Base-by-base conservation (phyloP, 2,113 vertebrate species). In the Hemibates koningsi region DNA sequence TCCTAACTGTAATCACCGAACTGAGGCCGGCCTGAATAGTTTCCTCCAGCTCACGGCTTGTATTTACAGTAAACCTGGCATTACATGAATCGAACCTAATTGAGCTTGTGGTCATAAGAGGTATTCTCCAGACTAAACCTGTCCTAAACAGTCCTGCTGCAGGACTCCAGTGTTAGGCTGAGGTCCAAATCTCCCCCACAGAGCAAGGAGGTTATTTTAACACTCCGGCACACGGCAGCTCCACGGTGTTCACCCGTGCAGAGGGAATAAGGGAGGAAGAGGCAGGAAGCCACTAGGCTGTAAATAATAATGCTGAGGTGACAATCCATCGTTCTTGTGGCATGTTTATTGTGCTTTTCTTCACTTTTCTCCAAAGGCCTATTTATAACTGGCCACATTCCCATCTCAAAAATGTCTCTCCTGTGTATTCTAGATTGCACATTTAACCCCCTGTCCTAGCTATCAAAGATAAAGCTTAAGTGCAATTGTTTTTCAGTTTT, bases 271-370 rank as follows among this genome's bases (percentile, higher is more conserved):
- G 86, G 86, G 91, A 94, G 87, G 76, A 54, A 86, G 90, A 68
- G 90, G 86, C 91, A 94, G 94, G 95, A 93, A 95, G 93, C 84
- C 91, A 71, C 88, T 57, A 68, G 93, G 91, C 73, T 90, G 90
- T 96, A 95, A 95, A 96, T 96, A 94, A 95, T 80, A 57, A 90
- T 80, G 89, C 86, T 81, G 87, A 88, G 88, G 93, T 94, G 92
- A 93, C 91, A 87, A 92, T 93, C 92, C 92, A 94, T 95, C 91
- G 43, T 93, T 87, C 92, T 61, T 89, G 78, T 87, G 92, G 85
- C 88, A 80, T 94, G 95, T 95, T 96, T 96, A 96, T 95, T 94
- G 92, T 93, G 86, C 86, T 93, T 95, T 93, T 86, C 85, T 91
- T 80, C 81, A 82, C 82, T 87, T 93, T 86, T 90, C 91, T 93